These are phyloP conservation scores for Micronycteris hirsuta DNA, from an alignment of 2,113 vertebrate species.

Conservation along the genomic window DNA sequence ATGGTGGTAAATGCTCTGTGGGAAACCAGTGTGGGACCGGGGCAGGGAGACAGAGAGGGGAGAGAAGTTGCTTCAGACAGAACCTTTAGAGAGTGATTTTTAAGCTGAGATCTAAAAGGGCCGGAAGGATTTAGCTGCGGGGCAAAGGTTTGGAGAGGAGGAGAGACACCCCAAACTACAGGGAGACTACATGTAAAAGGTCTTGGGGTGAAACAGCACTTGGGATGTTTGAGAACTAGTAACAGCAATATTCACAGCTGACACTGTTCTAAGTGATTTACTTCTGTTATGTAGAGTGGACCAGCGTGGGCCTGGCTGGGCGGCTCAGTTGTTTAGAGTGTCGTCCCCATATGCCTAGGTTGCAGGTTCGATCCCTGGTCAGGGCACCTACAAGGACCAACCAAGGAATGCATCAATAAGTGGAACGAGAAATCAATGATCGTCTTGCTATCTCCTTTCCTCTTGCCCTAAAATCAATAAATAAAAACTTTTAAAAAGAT, in stretches of 20 bases:
- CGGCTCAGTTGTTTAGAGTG: no score
- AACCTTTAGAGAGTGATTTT: not conserved
- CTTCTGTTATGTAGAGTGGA: not conserved
- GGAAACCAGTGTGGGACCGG: not conserved
- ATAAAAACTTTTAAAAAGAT: no score
- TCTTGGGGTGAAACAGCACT: not conserved
- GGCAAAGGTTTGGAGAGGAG: accelerated
- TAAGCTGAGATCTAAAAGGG: not conserved
- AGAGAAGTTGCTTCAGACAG: not conserved
- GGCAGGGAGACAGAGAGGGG: not conserved
- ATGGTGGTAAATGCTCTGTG: not conserved
- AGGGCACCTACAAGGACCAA: no score
- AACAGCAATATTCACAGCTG: not conserved
- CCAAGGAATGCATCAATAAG: no score
- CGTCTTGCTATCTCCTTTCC: no score
- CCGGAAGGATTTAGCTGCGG: not conserved
- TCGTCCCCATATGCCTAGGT: no score
- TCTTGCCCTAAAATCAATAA: no score
- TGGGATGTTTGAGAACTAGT: not conserved
- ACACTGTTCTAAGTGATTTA: not conserved
- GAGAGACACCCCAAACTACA: not conserved
- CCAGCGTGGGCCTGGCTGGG: not conserved
- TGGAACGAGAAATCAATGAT: no score
- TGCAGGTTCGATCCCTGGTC: no score
- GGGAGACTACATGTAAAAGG: not conserved